phyloP scores from a whole-genome alignment of 2,888 invertebrate genomes.

The Ophion costatus region DNA sequence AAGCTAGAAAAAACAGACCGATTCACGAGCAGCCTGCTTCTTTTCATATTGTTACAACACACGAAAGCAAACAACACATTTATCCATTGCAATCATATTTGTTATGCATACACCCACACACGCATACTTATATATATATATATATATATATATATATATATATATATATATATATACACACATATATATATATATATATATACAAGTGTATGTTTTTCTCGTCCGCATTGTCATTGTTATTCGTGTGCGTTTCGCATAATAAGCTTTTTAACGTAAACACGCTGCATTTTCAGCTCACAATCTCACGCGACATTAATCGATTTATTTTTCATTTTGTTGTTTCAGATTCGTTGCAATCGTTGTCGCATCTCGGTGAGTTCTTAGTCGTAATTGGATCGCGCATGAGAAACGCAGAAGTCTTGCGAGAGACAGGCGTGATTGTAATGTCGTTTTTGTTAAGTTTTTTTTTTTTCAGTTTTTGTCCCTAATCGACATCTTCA shows the following conservation, averaged over 20 bases:
- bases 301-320: constrained; percentile 50
- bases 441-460: not conserved
- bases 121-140: too few species aligned
- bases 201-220: not conserved
- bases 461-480: not conserved
- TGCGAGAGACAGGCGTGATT: constrained; percentile 13
- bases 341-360: constrained; percentile 82
- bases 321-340: constrained; percentile 75
- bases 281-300: constrained; percentile 26
- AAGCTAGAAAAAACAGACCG: constrained; percentile 12
- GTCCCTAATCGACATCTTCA: not conserved
- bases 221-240: constrained; percentile 11
- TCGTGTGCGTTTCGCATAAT: not conserved
- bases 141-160: not conserved
- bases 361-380: constrained; percentile 81
- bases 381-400: constrained; percentile 56
- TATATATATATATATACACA: too few species aligned
- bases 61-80: constrained; percentile 24
- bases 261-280: constrained; percentile 44
- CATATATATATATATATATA: too few species aligned
- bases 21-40: constrained; percentile 10
- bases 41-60: constrained; percentile 5
- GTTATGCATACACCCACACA: not conserved
- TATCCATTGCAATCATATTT: constrained; percentile 22
- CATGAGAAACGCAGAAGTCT: not conserved